Evolutionary conservation across 92 coral and sea anemone species (phyloP).

Genomic region (Metridium senile): DNA sequence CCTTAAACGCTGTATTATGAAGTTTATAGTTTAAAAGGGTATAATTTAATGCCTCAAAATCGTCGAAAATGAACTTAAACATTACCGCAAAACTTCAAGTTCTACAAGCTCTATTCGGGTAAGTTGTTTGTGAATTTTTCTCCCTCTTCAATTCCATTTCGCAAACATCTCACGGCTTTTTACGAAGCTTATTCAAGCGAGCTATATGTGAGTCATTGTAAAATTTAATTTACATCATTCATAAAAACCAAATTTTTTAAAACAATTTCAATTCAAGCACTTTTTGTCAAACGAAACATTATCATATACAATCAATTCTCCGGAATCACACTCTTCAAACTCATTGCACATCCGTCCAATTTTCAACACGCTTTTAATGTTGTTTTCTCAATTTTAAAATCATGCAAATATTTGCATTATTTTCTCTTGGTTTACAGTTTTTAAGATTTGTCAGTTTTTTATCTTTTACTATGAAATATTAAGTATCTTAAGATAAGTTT

Average conservation of each 20-base stretch:
- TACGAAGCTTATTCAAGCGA: no score
- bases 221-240: not conserved
- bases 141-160: not conserved
- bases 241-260: no score
- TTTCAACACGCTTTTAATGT: not conserved
- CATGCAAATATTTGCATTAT: not conserved
- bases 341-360: not conserved
- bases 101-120: slow-evolving; percentile 86
- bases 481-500: no score
- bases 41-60: not conserved
- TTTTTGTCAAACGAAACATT: no score
- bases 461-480: not conserved
- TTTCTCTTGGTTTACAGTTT: not conserved
- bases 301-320: not conserved
- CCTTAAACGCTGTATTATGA: not conserved
- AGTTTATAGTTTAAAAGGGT: not conserved
- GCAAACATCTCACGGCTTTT: not conserved
- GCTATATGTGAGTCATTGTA: no score
- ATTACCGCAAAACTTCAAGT: slow-evolving; percentile 71
- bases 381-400: not conserved
- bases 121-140: slow-evolving; percentile 9
- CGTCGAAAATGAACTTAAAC: slow-evolving; percentile 58
- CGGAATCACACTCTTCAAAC: not conserved
- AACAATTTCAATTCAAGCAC: no score
- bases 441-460: no score